Percentiles rank a stretch among this genome's conserved stretches.
phyloP scores from a whole-genome alignment of 1,140 invertebrate species.

The Cotesia typhae region DNA sequence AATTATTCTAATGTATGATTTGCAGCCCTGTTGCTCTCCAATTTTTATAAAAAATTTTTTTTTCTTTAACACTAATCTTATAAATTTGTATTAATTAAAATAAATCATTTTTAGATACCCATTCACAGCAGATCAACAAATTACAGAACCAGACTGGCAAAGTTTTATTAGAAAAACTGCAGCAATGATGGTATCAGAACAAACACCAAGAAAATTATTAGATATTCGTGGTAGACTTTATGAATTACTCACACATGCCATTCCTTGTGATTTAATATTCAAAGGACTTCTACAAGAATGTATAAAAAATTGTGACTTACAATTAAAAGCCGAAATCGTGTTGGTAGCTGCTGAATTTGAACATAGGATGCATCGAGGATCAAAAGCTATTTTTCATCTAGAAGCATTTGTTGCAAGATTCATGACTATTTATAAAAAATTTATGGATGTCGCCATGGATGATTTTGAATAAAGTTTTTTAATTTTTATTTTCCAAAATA shows the following conservation, averaged over 20 bases:
- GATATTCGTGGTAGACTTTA: conserved; percentile 90
- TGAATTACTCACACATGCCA: conserved; percentile 92
- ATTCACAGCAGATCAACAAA: conserved; percentile 82
- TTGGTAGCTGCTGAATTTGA: conserved; percentile 89
- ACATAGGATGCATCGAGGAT: conserved; percentile 87
- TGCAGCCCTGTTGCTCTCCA: no score
- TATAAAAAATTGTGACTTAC: conserved; percentile 88
- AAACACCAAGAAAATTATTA: conserved; percentile 84
- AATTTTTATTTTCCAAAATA: conserved; percentile 6
- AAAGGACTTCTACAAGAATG: conserved; percentile 86
- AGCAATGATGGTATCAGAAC: conserved; percentile 86
- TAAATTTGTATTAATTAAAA: neutral
- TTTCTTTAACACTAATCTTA: conserved; percentile 9
- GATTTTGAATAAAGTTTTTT: conserved; percentile 43
- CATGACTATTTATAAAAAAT: conserved; percentile 93
- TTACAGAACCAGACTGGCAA: conserved; percentile 94
- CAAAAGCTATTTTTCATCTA: conserved; percentile 95
- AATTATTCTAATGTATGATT: no score
- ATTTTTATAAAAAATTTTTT: neutral
- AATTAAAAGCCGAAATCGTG: conserved; percentile 86
- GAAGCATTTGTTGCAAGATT: conserved; percentile 97
- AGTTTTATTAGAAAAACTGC: conserved; percentile 88
- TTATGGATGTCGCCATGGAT: conserved; percentile 75
- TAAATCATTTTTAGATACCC: conserved; percentile 71
- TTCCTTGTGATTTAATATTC: conserved; percentile 94